Base-by-base conservation (phyloP, 2,888 invertebrate genomes). In the Neoascia interrupta region DNA sequence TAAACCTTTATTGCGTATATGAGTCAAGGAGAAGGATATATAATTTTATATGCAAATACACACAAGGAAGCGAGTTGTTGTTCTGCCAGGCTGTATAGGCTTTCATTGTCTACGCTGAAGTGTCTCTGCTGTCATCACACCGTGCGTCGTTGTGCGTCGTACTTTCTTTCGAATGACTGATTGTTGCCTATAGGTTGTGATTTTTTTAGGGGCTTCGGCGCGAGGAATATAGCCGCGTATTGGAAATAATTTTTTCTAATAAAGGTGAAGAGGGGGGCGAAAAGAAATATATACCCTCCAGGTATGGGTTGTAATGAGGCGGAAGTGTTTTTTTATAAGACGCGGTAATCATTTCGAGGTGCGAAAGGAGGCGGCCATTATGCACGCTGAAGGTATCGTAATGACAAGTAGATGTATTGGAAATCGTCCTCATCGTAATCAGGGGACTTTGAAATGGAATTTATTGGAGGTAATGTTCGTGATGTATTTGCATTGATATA, bases 1-100 rank as follows among this genome's bases (percentile, higher is more conserved):
- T 79, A 73, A 79, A 79, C 68, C 54, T 79, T 73, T 61, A 79
- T 68, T 79, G 54, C 79, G 53, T 66, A 79, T 53, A 61, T 53
- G 56, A 53, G 68, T 28, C 26, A 15, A 16, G 37, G 60, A 61
- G 37, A 43, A 51, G 43, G 61, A 49, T 61, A 72, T 61, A 51
- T 61, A 61, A 54, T 61, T 79, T 49, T 61, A 51, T 64, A 54
- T 79, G 73, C 79, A 73, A 73, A 79, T 79, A 36, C 54, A 11
- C 23, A 21, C 13, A 39, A 34, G 13, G 31, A 70, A 61, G 53
- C 60, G 60, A 66, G 37, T 66, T 61, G 61, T 60, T 66, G 66
- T 73, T 56, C 54, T 61, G 66, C 66, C 72, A 76, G n/a, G n/a
- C 66, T 70, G 64, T 66, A 51, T 64, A 56, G 47, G 31, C 49